phyloP scores from a whole-genome alignment of 2,888 invertebrate genomes.

The Chymomyza caudatula region DNA sequence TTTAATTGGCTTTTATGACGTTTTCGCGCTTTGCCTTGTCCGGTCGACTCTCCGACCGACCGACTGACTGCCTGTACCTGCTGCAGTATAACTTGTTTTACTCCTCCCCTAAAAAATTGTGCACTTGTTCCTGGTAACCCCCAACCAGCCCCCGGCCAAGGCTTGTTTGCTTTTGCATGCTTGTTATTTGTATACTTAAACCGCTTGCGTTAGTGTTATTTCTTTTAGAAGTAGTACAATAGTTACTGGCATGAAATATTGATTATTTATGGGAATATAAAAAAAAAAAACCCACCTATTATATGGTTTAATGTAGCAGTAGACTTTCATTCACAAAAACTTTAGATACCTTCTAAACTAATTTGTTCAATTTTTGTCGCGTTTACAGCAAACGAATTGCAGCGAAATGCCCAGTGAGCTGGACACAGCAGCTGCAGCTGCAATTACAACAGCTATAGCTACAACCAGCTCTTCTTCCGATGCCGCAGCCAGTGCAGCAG shows the following conservation, averaged over 20 bases:
- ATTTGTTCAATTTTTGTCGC: background rate
- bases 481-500: conserved; percentile 5
- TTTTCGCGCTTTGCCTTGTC: conserved; percentile 54
- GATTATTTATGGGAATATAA: conserved; percentile 41
- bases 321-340: background rate
- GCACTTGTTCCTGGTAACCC: conserved; percentile 17
- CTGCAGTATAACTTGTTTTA: conserved; percentile 48
- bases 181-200: conserved; percentile 17
- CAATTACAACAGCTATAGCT: conserved; percentile 18
- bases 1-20: conserved; percentile 72
- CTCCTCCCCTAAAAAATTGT: conserved; percentile 32
- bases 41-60: background rate
- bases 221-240: conserved; percentile 10
- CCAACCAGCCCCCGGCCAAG: background rate
- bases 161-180: conserved; percentile 20
- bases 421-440: conserved; percentile 29
- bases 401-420: conserved; percentile 56
- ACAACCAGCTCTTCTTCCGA: background rate
- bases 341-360: background rate
- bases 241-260: conserved; percentile 65
- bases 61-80: conserved; percentile 22
- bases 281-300: too few relatives aligned
- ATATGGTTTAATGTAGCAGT: background rate
- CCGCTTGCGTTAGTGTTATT: conserved; percentile 28
- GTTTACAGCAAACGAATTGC: conserved; percentile 40